These are phyloP conservation scores for Cynopterus brachyotis DNA, from an alignment of 2,113 vertebrate species.

Conservation along the genomic window DNA sequence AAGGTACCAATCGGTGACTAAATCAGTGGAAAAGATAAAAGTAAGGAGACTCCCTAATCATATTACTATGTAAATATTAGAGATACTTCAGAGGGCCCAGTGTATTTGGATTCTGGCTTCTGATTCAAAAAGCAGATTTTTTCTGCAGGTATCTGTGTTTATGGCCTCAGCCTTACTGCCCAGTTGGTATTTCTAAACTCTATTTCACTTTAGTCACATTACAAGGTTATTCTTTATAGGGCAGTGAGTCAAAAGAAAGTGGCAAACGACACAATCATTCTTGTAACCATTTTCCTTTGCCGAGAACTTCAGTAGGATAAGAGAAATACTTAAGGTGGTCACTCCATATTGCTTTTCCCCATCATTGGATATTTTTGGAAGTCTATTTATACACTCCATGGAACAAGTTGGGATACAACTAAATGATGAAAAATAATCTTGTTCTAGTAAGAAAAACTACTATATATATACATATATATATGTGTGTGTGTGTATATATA, in stretches of 20 bases:
- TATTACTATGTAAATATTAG: constrained; percentile 32
- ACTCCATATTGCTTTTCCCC: neutral
- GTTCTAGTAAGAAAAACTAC: neutral
- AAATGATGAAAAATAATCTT: constrained; percentile 4
- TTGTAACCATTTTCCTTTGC: neutral
- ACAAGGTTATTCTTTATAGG: constrained; percentile 6
- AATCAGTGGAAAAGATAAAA: neutral
- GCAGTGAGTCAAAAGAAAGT: constrained; percentile 39
- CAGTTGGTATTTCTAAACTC: neutral
- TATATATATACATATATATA: too few species aligned
- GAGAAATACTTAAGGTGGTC: neutral
- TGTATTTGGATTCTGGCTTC: neutral
- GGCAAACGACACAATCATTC: neutral
- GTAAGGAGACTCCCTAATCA: neutral
- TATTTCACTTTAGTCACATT: constrained; percentile 58
- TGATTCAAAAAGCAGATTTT: constrained; percentile 58
- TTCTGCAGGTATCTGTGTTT: constrained; percentile 13
- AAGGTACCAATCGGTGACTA: constrained; percentile 9
- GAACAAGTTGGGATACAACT: neutral
- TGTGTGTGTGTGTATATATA: too few species aligned
- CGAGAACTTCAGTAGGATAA: neutral
- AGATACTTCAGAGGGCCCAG: neutral
- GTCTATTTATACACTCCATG: neutral
- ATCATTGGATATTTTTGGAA: neutral
- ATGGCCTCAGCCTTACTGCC: neutral